Conservation (phyloP, 2,888 invertebrate species). For the Tenthredo mesomela region DNA sequence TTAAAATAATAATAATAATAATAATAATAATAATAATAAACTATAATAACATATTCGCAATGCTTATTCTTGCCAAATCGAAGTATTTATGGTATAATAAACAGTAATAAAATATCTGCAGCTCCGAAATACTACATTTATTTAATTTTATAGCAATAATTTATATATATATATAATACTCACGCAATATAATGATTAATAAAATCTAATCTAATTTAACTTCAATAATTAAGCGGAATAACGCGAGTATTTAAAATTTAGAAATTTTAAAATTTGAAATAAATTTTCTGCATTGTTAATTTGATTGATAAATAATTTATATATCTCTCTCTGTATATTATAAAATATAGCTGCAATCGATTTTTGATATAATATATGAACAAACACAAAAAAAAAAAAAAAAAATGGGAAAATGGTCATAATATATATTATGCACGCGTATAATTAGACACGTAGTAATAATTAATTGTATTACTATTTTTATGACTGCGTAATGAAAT, state of each 20-base stretch:
- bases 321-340: no score
- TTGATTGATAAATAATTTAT: neutral
- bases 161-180: neutral
- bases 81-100: neutral
- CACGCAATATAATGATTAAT: neutral
- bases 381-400: neutral
- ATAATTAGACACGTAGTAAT: neutral
- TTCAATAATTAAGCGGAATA: no score
- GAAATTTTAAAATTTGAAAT: no score
- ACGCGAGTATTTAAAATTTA: no score
- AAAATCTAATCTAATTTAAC: no score
- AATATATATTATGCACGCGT: neutral
- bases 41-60: slow-evolving; percentile 31
- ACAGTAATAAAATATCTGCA: neutral
- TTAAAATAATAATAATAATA: slow-evolving; percentile 4
- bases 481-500: neutral
- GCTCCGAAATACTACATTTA: neutral
- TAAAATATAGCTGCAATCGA: neutral
- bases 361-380: neutral
- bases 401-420: slow-evolving; percentile 10
- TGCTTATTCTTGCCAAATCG: slow-evolving; percentile 2
- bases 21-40: slow-evolving; percentile 36
- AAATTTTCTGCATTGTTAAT: neutral
- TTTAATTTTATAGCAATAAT: no score
- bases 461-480: neutral